phyloP scores from a whole-genome alignment of 2,888 invertebrate species.

The Drosophila rellima region DNA sequence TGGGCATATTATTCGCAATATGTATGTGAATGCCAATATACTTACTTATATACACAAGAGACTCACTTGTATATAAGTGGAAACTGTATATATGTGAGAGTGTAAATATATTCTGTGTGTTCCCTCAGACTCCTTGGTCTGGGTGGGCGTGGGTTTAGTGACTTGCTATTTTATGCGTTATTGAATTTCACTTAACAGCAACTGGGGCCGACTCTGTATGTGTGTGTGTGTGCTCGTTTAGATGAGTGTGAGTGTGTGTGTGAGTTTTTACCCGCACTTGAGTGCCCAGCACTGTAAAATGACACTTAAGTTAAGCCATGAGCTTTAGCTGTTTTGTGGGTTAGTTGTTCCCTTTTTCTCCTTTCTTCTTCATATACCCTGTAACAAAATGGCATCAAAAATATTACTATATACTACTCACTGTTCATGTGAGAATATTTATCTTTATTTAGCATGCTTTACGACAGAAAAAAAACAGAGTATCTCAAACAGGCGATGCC shows the following conservation, averaged over 20 bases:
- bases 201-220: constrained; percentile 43
- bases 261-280: constrained; percentile 41
- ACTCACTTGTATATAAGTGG: constrained; percentile 7
- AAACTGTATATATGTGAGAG: not conserved
- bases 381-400: not conserved
- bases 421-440: constrained; percentile 9
- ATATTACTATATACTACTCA: not conserved
- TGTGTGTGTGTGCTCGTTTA: constrained; percentile 11
- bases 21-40: constrained; percentile 23
- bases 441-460: constrained; percentile 11
- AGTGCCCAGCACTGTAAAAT: constrained; percentile 54
- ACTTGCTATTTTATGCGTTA: constrained; percentile 77
- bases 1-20: constrained; percentile 46
- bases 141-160: constrained; percentile 47
- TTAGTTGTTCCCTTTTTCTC: constrained; percentile 16
- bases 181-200: constrained; percentile 80
- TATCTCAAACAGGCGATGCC: not conserved
- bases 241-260: constrained; percentile 6
- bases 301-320: constrained; percentile 56
- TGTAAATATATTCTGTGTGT: constrained; percentile 11
- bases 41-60: not conserved
- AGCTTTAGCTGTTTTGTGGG: constrained; percentile 35
- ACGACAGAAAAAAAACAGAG: constrained; percentile 1
- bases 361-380: constrained; percentile 25
- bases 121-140: constrained; percentile 1